phyloP scores from a whole-genome alignment of 2,888 invertebrate species.

The Ceraclea dissimilis region DNA sequence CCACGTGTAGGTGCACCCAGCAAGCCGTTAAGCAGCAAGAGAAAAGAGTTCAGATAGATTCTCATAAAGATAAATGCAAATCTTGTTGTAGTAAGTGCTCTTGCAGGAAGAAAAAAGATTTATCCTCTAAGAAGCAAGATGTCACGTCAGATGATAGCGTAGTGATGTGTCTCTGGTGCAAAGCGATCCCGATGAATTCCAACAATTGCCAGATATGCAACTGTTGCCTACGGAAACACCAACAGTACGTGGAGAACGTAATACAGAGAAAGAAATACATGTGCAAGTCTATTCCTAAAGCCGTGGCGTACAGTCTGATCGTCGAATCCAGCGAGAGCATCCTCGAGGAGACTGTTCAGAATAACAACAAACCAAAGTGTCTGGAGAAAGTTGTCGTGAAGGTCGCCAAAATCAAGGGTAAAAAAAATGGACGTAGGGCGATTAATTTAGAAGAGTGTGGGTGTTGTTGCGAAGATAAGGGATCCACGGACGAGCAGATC shows the following conservation, averaged over 20 bases:
- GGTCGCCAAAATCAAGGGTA: conserved; percentile 21
- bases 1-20: background rate
- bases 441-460: conserved; percentile 2
- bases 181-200: background rate
- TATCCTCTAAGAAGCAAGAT: background rate
- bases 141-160: background rate
- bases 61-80: background rate
- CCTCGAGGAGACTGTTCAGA: conserved; percentile 13
- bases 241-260: background rate
- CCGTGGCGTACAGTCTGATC: conserved; percentile 27
- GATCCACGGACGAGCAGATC: conserved; percentile 32
- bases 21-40: background rate
- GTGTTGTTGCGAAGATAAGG: conserved; percentile 27
- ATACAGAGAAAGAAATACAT: background rate
- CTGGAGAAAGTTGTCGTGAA: conserved; percentile 26
- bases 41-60: background rate
- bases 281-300: conserved; percentile 11
- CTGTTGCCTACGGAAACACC: background rate
- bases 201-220: background rate
- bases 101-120: too few species aligned
- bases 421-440: conserved; percentile 11
- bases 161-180: background rate
- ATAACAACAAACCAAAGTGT: conserved; percentile 8
- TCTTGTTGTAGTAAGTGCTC: background rate
- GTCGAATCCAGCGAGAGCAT: conserved; percentile 24